Percentiles rank a stretch among this genome's conserved stretches.
Evolutionary conservation across 2,888 invertebrate genomes (phyloP).

Genomic region (Pheosia tremula): DNA sequence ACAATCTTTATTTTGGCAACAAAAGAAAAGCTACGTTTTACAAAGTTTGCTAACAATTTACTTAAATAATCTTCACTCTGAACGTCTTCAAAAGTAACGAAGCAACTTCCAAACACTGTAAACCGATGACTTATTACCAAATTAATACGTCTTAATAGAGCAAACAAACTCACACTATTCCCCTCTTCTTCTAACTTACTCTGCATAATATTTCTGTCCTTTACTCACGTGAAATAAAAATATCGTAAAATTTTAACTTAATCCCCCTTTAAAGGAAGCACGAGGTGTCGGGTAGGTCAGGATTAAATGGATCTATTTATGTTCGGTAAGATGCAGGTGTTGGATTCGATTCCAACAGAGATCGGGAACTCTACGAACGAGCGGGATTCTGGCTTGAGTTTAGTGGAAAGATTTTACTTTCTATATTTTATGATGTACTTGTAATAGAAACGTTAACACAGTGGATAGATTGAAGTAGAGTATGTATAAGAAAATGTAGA

Average conservation of each 20-base stretch:
- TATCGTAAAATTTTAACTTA: conserved; percentile 15
- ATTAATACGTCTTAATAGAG: conserved; percentile 10
- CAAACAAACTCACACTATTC: not conserved
- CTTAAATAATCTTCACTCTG: not conserved
- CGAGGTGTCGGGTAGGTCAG: conserved; percentile 26
- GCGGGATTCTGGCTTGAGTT: too few species aligned
- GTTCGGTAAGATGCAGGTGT: not conserved
- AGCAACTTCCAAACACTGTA: conserved; percentile 12
- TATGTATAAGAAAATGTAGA: too few species aligned
- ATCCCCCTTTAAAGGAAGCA: conserved; percentile 17
- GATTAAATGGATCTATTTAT: conserved; percentile 15
- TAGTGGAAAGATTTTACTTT: too few species aligned
- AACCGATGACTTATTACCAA: conserved; percentile 10
- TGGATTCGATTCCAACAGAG: too few species aligned
- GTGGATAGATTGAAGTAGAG: too few species aligned
- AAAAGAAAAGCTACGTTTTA: too few species aligned
- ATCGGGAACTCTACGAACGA: too few species aligned
- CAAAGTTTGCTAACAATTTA: too few species aligned
- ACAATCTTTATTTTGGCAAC: too few species aligned
- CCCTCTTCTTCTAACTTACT: not conserved
- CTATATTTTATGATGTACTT: too few species aligned
- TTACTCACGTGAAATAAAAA: conserved; percentile 8
- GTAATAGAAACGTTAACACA: too few species aligned
- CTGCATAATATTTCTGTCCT: conserved; percentile 1
- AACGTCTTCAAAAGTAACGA: not conserved